Conservation (phyloP, 2,113 vertebrate genomes). For the Chascanopsetta lugubris region DNA sequence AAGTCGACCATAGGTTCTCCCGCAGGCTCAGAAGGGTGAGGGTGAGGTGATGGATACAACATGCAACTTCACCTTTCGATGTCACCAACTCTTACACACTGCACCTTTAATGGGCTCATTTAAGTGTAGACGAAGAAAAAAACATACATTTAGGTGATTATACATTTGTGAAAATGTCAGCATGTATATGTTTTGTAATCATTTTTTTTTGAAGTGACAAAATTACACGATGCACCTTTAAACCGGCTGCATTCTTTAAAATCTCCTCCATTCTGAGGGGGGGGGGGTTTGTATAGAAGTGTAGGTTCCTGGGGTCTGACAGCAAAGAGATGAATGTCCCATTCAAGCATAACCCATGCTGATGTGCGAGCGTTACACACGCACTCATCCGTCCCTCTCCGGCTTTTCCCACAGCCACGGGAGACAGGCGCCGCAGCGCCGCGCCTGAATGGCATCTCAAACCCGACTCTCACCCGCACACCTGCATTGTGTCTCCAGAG, state of each 20-base stretch:
- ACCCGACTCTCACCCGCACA: conserved; percentile 57
- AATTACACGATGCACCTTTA: no score
- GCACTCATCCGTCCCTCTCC: conserved; percentile 41
- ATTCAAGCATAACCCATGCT: conserved; percentile 49
- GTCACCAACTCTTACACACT: no score
- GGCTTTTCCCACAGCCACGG: conserved; percentile 30
- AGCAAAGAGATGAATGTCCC: conserved; percentile 53
- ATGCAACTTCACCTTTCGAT: no score
- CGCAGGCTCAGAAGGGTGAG: no score
- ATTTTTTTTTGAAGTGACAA: no score
- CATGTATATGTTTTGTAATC: no score
- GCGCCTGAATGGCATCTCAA: conserved; percentile 66
- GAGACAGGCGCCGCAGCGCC: conserved; percentile 51
- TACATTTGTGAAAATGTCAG: no score
- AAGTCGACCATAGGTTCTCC: no score
- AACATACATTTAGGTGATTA: no score
- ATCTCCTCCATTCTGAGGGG: conserved; percentile 11
- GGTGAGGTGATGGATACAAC: no score
- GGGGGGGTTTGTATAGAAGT: conserved; percentile 40
- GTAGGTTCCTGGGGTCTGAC: conserved; percentile 43
- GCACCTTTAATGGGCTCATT: no score
- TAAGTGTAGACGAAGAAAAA: no score
- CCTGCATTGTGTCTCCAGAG: conserved; percentile 68
- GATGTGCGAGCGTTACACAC: conserved; percentile 51
- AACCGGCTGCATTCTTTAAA: neutral